Conservation (phyloP, 2,113 vertebrate species). For the Okapia johnstoni region DNA sequence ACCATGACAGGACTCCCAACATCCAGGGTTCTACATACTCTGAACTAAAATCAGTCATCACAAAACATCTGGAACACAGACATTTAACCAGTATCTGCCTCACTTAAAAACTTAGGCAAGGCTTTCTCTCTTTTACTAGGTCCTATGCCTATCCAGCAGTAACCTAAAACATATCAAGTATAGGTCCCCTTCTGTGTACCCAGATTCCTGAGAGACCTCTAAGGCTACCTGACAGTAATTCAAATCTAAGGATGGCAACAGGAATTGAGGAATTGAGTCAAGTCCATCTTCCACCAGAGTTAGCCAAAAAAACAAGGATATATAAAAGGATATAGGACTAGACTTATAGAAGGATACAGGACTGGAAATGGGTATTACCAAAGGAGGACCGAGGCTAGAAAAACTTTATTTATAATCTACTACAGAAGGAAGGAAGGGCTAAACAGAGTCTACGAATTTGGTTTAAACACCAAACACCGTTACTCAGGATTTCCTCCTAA, state of each 20-base stretch:
- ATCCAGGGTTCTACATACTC: background rate
- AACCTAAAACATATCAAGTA: slow-evolving; percentile 14
- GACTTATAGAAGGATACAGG: background rate
- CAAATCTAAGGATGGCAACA: background rate
- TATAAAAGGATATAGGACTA: background rate
- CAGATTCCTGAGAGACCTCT: background rate
- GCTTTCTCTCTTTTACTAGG: background rate
- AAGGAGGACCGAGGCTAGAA: slow-evolving; percentile 26
- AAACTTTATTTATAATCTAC: slow-evolving; percentile 61
- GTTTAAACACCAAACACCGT: slow-evolving; percentile 36
- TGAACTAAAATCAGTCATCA: slow-evolving; percentile 24
- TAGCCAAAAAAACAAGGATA: background rate
- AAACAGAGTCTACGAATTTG: slow-evolving; percentile 20
- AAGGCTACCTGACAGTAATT: background rate
- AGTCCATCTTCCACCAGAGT: background rate
- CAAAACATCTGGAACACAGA: background rate
- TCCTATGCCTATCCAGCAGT: background rate
- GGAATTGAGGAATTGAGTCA: slow-evolving; percentile 1
- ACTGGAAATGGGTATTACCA: slow-evolving; percentile 14
- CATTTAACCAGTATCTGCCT: background rate
- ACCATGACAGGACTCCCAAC: background rate
- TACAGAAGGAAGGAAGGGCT: slow-evolving; percentile 47
- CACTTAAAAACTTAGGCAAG: slow-evolving; percentile 28
- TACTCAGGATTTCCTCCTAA: slow-evolving; percentile 34
- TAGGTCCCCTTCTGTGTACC: background rate